Evolutionary conservation across 2,113 vertebrate species (phyloP), one percentile per base, ranked within the genome.

Genomic region (Silurus glanis): DNA sequence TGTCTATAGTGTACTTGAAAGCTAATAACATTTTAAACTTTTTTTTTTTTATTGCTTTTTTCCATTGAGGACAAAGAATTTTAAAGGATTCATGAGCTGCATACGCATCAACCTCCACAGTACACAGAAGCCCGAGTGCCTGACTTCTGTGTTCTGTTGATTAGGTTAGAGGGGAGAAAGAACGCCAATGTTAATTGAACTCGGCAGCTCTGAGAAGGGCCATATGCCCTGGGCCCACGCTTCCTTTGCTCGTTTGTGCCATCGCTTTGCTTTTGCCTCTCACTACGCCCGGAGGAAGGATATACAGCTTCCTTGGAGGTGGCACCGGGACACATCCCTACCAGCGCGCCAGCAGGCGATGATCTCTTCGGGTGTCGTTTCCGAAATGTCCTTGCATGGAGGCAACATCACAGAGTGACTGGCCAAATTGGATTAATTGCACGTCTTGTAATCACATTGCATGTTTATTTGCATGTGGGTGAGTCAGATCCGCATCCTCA

Each of bases 401-500:
- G 92, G 93, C 92, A 19, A 93, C 93, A 90, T 94, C 94, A 94
- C 87, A 85, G 83, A 92, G 90, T 89, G 90, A 89, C 90, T 87
- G 84, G 90, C 91, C 87, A 93, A 95, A 95, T 95, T 89, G 90
- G 94, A 95, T 95, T 94, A 95, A 95, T 94, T 95, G 93, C 93
- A 93, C 91, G 90, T 94, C 94, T 89, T 88, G 92, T 95, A 95
- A 95, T 94, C 92, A 90, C 92, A 94, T 94, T 94, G 94, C 92
- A 94, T 94, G 93, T 94, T 93, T 90, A 94, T 95, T 95, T 94
- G 93, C 92, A 94, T 92, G 91, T 87, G 76, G 80, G 84, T 94
- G 94, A 95, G 92, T 94, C 94, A 94, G 92, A 90, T 92, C 91
- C 92, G 93, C 94, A 92, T 91, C 91, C 93, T 91, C 87, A 92